These are phyloP conservation scores for Etheostoma spectabile DNA, from an alignment of 2,113 vertebrate species.

Conservation along the genomic window DNA sequence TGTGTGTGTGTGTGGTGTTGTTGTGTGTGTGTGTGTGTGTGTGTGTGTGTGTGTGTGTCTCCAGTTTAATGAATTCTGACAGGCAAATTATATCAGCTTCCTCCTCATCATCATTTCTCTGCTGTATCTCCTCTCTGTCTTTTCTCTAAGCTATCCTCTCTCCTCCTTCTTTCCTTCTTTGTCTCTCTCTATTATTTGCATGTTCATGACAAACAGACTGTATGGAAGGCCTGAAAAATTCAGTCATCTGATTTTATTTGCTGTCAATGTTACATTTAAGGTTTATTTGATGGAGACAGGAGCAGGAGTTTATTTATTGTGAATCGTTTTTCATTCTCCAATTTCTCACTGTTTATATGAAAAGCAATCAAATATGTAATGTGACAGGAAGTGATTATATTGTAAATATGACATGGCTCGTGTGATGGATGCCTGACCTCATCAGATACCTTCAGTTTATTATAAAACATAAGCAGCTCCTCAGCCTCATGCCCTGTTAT, in stretches of 20 bases:
- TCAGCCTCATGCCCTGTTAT: background rate
- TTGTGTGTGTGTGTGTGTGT: constrained; percentile 37
- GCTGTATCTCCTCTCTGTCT: constrained; percentile 24
- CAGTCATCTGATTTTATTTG: background rate
- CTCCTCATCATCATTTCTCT: constrained; percentile 57
- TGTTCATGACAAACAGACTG: background rate
- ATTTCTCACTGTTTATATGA: background rate
- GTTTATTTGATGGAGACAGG: background rate
- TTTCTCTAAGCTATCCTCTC: background rate
- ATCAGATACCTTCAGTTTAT: background rate
- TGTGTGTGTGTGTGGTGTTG: constrained; percentile 18
- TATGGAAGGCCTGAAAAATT: constrained; percentile 3
- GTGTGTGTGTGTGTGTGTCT: constrained; percentile 32
- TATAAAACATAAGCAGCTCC: background rate
- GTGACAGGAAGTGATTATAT: background rate
- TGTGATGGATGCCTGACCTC: background rate
- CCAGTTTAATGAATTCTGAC: constrained; percentile 75
- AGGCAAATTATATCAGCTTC: constrained; percentile 75
- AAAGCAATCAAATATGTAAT: background rate
- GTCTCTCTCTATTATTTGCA: background rate
- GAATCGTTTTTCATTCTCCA: background rate
- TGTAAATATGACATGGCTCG: background rate
- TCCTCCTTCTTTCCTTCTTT: background rate
- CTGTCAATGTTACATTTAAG: background rate
- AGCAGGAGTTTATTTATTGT: background rate